A percentile compares a stretch with the other conserved stretches of the same genome.
Evolutionary conservation across 2,888 invertebrate genomes (phyloP).

Genomic region (Amphiduros pacificus): DNA sequence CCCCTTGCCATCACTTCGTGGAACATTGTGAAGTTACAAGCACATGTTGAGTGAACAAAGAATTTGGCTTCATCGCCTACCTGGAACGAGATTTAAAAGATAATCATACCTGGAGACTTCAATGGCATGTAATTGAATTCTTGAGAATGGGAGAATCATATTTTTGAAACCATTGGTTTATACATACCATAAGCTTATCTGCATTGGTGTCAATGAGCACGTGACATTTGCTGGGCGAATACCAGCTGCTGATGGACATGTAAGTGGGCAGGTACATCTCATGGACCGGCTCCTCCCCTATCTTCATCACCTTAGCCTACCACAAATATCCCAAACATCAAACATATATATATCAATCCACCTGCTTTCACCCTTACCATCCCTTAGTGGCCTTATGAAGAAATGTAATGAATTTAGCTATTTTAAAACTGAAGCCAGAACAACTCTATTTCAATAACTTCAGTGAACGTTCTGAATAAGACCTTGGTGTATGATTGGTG

Average conservation of each 20-base stretch:
- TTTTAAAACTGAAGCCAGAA: too few species aligned
- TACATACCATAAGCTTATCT: conserved; percentile 11
- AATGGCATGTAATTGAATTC: too few species aligned
- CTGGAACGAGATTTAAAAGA: conserved; percentile 11
- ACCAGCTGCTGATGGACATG: conserved; percentile 26
- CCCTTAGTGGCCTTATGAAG: too few species aligned
- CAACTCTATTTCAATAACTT: too few species aligned
- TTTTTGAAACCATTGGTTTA: too few species aligned
- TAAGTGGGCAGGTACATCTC: conserved; percentile 24
- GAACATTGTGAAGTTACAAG: conserved; percentile 28
- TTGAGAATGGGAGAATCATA: too few species aligned
- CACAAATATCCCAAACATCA: background rate
- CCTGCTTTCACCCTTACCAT: too few species aligned
- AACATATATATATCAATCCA: background rate
- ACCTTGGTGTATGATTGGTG: too few species aligned
- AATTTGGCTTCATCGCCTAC: conserved; percentile 27
- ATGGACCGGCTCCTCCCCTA: conserved; percentile 5
- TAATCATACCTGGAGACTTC: background rate
- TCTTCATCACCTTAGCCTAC: conserved; percentile 27
- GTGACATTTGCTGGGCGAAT: conserved; percentile 30
- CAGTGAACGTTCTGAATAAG: too few species aligned
- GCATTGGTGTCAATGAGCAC: conserved; percentile 18
- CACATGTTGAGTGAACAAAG: conserved; percentile 26
- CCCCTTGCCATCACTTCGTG: conserved; percentile 29
- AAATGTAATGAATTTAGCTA: too few species aligned